phyloP scores from a whole-genome alignment of 2,797 vertebrate species.

The Muscicapa striata region DNA sequence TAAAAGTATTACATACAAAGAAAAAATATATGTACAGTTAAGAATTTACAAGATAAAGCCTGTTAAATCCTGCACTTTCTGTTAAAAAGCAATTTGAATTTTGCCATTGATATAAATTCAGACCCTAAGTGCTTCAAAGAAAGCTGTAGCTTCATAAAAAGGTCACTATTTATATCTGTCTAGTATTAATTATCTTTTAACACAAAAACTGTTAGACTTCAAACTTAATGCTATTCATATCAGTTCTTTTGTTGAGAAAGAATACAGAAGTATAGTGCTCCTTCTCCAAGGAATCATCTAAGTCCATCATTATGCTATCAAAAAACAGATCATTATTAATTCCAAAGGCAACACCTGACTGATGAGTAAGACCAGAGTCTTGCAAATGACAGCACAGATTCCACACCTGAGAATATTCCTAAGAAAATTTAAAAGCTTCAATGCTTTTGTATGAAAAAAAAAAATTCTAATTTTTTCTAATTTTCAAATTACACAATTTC shows the following conservation, averaged over 20 bases:
- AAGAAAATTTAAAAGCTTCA: neutral
- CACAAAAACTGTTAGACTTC: neutral
- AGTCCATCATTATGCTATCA: neutral
- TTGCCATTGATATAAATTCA: slow-evolving; percentile 4
- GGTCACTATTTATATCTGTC: neutral
- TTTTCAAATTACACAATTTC: neutral
- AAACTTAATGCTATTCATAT: neutral
- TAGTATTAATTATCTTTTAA: slow-evolving; percentile 4
- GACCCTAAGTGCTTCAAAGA: neutral
- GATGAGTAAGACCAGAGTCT: neutral
- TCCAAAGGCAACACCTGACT: neutral
- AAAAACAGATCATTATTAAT: neutral
- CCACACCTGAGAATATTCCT: neutral
- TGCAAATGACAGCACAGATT: neutral
- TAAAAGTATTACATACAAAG: neutral
- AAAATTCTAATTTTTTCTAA: neutral
- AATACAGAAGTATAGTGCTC: neutral
- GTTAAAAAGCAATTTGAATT: slow-evolving; percentile 25
- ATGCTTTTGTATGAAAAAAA: neutral
- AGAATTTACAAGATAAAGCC: neutral
- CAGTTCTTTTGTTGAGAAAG: neutral
- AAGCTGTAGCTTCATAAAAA: neutral
- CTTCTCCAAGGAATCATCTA: neutral
- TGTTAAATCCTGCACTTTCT: neutral
- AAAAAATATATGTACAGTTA: neutral